Conservation (phyloP, 2,113 vertebrate genomes). For the Sterrhoptilus dennistouni region DNA sequence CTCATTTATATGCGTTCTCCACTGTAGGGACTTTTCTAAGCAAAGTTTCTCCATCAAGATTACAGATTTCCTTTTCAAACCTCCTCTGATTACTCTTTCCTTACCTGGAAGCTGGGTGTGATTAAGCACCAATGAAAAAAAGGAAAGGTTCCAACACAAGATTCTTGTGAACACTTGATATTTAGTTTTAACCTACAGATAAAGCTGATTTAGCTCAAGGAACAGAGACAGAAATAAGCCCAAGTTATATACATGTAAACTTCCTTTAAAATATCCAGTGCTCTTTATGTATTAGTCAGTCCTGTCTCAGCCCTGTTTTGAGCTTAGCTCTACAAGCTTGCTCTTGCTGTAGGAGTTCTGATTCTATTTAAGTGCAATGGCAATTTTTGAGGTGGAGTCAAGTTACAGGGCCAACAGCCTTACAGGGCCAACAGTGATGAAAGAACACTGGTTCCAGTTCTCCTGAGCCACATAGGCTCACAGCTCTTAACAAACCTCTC, state of each 20-base stretch:
- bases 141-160: neutral
- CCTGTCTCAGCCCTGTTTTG: neutral
- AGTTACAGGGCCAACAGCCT: neutral
- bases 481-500: neutral
- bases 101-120: neutral
- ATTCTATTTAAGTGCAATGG: neutral
- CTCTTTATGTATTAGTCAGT: neutral
- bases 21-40: neutral
- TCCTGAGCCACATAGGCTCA: neutral
- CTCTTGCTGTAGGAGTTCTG: neutral
- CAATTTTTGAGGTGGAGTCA: neutral
- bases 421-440: neutral
- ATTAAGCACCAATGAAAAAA: neutral
- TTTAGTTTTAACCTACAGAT: neutral
- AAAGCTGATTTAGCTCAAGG: neutral
- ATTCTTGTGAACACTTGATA: neutral
- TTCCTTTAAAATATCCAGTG: neutral
- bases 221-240: neutral
- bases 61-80: neutral
- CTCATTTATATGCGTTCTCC: neutral
- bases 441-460: neutral
- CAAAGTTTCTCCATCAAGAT: neutral
- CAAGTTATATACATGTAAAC: neutral
- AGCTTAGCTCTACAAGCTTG: neutral
- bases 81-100: neutral